phyloP scores from a whole-genome alignment of 2,797 vertebrate genomes.

The Clarias platycephalus region DNA sequence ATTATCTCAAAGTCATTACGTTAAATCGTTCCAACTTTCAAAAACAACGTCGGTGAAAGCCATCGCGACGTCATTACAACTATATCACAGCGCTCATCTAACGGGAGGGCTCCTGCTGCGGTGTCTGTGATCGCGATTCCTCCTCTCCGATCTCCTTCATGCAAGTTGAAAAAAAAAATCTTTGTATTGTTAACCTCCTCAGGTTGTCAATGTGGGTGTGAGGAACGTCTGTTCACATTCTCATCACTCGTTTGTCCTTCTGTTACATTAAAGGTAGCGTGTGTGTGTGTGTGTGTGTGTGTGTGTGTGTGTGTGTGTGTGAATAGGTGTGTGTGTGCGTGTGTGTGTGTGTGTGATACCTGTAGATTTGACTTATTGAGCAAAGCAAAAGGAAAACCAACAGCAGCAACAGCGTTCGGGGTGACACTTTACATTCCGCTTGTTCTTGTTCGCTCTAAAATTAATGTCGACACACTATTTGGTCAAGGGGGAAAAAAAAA shows the following conservation, averaged over 20 bases:
- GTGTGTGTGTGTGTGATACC: background rate
- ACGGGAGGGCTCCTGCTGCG: too few relatives aligned
- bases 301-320: too few relatives aligned
- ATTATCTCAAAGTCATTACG: too few relatives aligned
- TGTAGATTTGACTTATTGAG: background rate
- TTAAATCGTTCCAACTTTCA: too few relatives aligned
- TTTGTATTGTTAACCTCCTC: background rate
- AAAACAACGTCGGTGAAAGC: too few relatives aligned
- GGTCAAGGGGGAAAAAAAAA: background rate
- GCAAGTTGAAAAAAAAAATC: background rate
- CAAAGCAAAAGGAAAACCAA: constrained; percentile 17
- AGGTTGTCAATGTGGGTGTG: too few relatives aligned
- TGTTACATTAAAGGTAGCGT: background rate
- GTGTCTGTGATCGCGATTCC: background rate
- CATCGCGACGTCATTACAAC: too few relatives aligned
- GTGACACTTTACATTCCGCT: constrained; percentile 31
- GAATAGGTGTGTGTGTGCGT: background rate
- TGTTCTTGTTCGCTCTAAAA: constrained; percentile 12
- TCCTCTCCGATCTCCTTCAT: background rate
- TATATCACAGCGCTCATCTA: too few relatives aligned
- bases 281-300: background rate
- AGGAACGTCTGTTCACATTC: background rate
- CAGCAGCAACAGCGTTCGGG: constrained; percentile 1
- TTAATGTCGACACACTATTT: constrained; percentile 35
- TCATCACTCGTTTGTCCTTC: background rate